Base-by-base conservation (phyloP, 2,888 invertebrate genomes). In the Nasonia oneida region DNA sequence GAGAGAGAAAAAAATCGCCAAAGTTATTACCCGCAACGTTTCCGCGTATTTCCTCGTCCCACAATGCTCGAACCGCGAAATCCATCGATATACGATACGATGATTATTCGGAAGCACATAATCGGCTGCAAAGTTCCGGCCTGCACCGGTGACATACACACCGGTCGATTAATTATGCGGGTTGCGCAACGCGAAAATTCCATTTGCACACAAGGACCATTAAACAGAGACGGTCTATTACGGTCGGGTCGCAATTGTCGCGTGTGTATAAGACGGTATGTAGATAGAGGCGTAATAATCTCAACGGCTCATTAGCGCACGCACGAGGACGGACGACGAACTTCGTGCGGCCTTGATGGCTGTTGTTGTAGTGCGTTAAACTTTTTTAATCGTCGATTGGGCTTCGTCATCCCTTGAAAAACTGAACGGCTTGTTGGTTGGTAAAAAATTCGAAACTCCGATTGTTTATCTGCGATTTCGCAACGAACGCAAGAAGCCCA, bases 281-380 rank as follows among this genome's bases (percentile, higher is more conserved):
- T n/a, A 57, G n/a, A 18, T n/a, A 18, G 57, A 61, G 57, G 3
- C n/a, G 57, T 61, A 61, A 61, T 61, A 61, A 67, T 67, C 33
- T 33, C 67, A 67, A 12, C 67, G 15, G 33, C 67, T 67, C 67
- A 67, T 67, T 67, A 67, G 67, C 12, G 15, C 67, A 67, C 29
- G 67, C 33, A 67, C 67, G 67, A 29, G 67, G 29, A n/a, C 67
- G 57, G 57, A 18, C n/a, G 57, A 61, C n/a, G 57, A 61, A 61
- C 57, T 61, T 61, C 0, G n/a, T n/a, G 29, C 29, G 57, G 57
- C 57, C 57, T 61, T 61, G 57, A 23, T 23, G n/a, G 57, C 2
- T 37, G 8, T 29, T 29, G 1, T 29, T 0, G n/a, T 42, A 57
- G 53, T 57, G 57, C 57, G 57, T 57, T 57, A n/a, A 57, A 57